Evolutionary conservation across 1,140 invertebrate genomes (phyloP), one percentile per base, ranked within the genome.

Genomic region (Drosophila suzukii): DNA sequence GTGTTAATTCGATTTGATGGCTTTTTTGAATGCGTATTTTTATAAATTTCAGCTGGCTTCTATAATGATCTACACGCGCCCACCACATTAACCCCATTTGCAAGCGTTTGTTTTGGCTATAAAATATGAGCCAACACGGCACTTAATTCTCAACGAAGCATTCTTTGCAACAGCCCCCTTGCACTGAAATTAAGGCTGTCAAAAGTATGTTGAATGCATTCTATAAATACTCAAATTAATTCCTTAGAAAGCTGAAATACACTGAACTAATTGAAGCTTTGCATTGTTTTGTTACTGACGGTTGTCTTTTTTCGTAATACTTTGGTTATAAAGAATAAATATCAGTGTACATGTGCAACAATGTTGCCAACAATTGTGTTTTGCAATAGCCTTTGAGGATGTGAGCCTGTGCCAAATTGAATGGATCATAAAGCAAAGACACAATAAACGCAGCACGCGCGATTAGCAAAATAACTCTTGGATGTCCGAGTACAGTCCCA

Each of bases 381-480:
- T 38, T 0, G 13, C 20, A 20, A 11, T 20, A 36, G n/a, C n/a
- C 17, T 38, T 24, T 50, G 59, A 55, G 30, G 49, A 27, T 24
- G 34, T 17, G 50, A 50, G 63, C 24, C 50, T 73, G 77, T 78
- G 75, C 76, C 68, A 61, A 78, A 78, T 73, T 47, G 74, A 75
- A 84, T 82, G 84, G 66, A 46, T 73, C 85, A 89, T 90, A 84
- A 89, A 90, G 62, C 66, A 78, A 84, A 84, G 77, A 90, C 65
- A 89, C 85, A 90, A 89, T 90, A 84, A 89, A 85, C 79, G 66
- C 58, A 46, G 38, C 73, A 73, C 62, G 68, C 57, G 20, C 59
- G 66, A 85, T 81, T 85, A 75, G 43, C 56, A 55, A 41, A 20
- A 24, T 49, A 70, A 65, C 34, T 75, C 44, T 75, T 41, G 60